Conservation (phyloP, 2,888 invertebrate genomes). For the Acrobasis repandana region DNA sequence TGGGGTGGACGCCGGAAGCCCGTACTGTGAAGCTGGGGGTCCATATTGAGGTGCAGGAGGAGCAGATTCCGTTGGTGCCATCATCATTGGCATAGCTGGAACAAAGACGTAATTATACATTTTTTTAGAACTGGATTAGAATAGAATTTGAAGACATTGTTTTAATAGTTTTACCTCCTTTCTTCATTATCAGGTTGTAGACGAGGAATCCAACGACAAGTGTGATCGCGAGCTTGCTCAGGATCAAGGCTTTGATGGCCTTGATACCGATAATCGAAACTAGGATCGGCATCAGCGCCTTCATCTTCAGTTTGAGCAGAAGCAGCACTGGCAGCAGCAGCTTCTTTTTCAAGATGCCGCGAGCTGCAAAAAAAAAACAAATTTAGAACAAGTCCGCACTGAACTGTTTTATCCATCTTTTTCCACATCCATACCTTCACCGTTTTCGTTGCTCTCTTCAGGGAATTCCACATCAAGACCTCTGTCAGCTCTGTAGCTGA, state of each 20-base stretch:
- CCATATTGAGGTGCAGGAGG: constrained; percentile 87
- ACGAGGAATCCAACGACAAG: constrained; percentile 91
- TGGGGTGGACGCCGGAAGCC: constrained; percentile 75
- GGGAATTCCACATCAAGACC: constrained; percentile 86
- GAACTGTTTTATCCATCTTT: neutral
- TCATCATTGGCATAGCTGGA: constrained; percentile 89
- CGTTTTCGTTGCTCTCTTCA: constrained; percentile 74
- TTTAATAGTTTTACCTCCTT: constrained; percentile 83
- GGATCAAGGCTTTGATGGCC: constrained; percentile 91
- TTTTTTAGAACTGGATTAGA: neutral
- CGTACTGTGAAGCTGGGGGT: constrained; percentile 84
- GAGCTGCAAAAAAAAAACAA: constrained; percentile 78
- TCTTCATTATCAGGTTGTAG: constrained; percentile 88
- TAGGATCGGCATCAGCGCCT: constrained; percentile 92
- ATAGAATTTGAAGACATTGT: neutral
- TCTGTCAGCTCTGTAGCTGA: constrained; percentile 85
- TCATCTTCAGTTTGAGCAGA: constrained; percentile 91
- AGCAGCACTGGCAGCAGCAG: constrained; percentile 90
- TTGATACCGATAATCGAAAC: constrained; percentile 90
- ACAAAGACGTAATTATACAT: constrained; percentile 25
- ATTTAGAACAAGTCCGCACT: neutral
- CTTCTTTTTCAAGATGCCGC: constrained; percentile 92
- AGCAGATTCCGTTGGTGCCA: constrained; percentile 83
- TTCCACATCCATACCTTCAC: constrained; percentile 70
- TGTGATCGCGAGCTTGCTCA: constrained; percentile 92